These are phyloP conservation scores for Heterotis niloticus DNA, from an alignment of 2,113 vertebrate genomes.

Conservation along the genomic window DNA sequence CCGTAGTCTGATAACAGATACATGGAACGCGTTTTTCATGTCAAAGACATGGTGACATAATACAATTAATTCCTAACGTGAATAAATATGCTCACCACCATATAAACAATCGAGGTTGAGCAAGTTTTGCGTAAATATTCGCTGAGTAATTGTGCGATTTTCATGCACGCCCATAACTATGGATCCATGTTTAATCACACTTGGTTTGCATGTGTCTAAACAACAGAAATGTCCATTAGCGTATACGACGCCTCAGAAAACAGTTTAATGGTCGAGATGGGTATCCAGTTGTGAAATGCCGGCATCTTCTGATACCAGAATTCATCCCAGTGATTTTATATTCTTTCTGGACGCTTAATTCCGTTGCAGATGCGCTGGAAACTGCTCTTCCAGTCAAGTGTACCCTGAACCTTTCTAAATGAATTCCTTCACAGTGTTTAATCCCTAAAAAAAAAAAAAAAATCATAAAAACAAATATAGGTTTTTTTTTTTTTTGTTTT, in stretches of 20 bases:
- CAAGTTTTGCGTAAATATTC: neutral
- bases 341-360: neutral
- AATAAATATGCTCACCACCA: neutral
- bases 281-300: slow-evolving; percentile 75
- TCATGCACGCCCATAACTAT: slow-evolving; percentile 73
- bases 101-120: neutral
- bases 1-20: neutral
- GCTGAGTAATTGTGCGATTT: slow-evolving; percentile 51
- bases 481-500: too few species aligned
- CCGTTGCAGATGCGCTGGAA: neutral
- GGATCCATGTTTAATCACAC: slow-evolving; percentile 74
- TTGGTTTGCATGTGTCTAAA: slow-evolving; percentile 82
- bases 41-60: neutral
- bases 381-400: neutral
- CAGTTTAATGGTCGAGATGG: slow-evolving; percentile 81
- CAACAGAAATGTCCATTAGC: slow-evolving; percentile 80
- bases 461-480: neutral
- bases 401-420: too few species aligned
- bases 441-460: too few species aligned
- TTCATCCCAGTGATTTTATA: slow-evolving; percentile 24
- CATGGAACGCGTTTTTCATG: neutral
- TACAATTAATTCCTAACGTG: neutral
- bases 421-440: too few species aligned
- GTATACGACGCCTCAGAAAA: slow-evolving; percentile 81
- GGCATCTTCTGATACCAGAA: slow-evolving; percentile 47